Evolutionary conservation across 2,797 vertebrate genomes (phyloP).

Genomic region (Alfaro cultratus): DNA sequence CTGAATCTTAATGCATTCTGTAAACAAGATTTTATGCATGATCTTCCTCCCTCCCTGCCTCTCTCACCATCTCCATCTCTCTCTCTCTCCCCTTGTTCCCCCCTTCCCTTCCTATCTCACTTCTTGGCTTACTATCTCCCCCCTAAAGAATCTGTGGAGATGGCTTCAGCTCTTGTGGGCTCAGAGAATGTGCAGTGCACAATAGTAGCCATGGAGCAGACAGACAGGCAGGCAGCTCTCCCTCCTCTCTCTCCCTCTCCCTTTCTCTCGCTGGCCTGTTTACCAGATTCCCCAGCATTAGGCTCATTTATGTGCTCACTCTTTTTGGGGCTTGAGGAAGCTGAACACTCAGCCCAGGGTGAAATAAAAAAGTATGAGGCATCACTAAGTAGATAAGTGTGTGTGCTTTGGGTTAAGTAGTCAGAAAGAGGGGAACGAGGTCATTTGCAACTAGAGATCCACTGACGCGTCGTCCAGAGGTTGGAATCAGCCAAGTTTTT

Average conservation of each 20-base stretch:
- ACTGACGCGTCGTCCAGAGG: not conserved
- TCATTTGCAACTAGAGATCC: constrained; percentile 22
- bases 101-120: constrained; percentile 55
- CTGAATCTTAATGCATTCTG: constrained; percentile 87
- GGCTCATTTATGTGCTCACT: constrained; percentile 75
- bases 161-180: constrained; percentile 81
- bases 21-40: constrained; percentile 88
- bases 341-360: constrained; percentile 48
- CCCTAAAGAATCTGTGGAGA: constrained; percentile 76
- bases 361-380: constrained; percentile 43
- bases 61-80: constrained; percentile 50
- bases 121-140: constrained; percentile 73
- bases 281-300: constrained; percentile 81
- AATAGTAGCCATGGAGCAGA: constrained; percentile 81
- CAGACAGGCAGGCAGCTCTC: constrained; percentile 76
- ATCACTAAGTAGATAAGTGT: constrained; percentile 27
- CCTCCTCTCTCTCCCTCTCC: constrained; percentile 73
- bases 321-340: constrained; percentile 60
- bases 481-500: not conserved
- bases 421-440: constrained; percentile 50
- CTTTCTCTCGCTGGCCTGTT: constrained; percentile 78
- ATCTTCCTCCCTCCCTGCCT: constrained; percentile 76
- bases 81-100: constrained; percentile 37
- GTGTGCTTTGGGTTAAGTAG: constrained; percentile 41
- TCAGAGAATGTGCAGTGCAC: constrained; percentile 80